Conservation (phyloP, 2,113 vertebrate genomes). For the Ochotona princeps region DNA sequence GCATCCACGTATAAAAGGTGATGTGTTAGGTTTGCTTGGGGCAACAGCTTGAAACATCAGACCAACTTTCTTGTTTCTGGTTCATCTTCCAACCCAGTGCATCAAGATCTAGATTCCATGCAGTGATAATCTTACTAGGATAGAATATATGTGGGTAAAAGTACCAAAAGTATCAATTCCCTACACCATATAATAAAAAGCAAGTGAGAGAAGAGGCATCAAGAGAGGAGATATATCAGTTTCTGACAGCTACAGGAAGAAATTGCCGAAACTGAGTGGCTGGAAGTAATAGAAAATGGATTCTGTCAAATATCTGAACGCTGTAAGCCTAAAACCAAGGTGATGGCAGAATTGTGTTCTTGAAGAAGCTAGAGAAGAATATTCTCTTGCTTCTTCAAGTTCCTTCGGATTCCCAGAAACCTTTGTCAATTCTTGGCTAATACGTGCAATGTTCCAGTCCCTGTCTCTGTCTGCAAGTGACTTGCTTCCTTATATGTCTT, state of each 20-base stretch:
- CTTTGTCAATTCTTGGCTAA: neutral
- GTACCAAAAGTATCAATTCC: neutral
- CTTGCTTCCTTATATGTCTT: neutral
- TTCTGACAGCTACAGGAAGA: neutral
- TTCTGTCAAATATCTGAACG: neutral
- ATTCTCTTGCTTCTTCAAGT: neutral
- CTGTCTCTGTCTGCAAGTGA: neutral
- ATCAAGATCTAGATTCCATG: neutral
- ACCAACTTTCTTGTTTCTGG: neutral
- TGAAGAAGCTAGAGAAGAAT: neutral
- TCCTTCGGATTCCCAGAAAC: neutral
- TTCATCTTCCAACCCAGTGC: neutral
- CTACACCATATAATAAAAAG: neutral
- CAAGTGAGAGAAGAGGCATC: neutral
- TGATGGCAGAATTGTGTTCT: neutral
- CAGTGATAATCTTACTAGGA: neutral
- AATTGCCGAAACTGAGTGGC: neutral
- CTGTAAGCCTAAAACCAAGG: neutral
- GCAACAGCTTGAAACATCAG: conserved; percentile 21
- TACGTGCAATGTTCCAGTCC: neutral
- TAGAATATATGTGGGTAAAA: neutral
- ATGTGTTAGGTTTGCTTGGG: neutral
- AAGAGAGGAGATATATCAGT: neutral
- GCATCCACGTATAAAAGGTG: neutral
- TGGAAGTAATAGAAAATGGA: neutral